Conservation (phyloP, 2,797 vertebrate species). For the Melopsittacus undulatus region DNA sequence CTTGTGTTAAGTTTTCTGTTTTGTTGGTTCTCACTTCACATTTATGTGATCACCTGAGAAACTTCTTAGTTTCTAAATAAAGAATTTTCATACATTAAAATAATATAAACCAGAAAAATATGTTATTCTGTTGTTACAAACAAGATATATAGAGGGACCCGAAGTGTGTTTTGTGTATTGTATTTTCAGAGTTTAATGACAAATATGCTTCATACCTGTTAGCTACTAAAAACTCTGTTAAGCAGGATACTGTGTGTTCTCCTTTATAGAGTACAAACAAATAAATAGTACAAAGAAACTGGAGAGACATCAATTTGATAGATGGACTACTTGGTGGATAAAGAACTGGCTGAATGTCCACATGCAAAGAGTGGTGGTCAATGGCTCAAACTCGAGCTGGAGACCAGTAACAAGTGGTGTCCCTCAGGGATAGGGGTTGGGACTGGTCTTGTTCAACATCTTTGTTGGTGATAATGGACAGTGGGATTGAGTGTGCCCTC, state of each 20-base stretch:
- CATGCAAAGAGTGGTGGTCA: neutral
- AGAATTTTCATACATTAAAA: neutral
- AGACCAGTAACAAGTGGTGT: neutral
- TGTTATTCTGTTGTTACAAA: neutral
- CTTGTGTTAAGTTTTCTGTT: neutral
- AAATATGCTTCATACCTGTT: neutral
- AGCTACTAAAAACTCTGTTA: neutral
- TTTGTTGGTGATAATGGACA: too few species aligned
- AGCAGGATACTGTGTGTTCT: neutral
- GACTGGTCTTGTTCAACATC: too few species aligned
- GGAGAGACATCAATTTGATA: neutral
- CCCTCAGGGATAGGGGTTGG: neutral
- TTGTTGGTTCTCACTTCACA: conserved; percentile 20
- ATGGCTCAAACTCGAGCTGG: neutral
- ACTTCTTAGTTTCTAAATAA: neutral
- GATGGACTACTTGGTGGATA: neutral
- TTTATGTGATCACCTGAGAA: neutral
- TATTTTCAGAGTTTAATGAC: neutral
- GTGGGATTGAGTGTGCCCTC: too few species aligned
- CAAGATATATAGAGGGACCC: neutral
- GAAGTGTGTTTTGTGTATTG: neutral
- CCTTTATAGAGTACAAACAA: neutral
- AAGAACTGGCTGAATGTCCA: neutral
- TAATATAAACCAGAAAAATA: neutral
- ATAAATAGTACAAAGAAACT: neutral